Conservation (phyloP, 2,113 vertebrate species). For the Falcunculus frontatus region DNA sequence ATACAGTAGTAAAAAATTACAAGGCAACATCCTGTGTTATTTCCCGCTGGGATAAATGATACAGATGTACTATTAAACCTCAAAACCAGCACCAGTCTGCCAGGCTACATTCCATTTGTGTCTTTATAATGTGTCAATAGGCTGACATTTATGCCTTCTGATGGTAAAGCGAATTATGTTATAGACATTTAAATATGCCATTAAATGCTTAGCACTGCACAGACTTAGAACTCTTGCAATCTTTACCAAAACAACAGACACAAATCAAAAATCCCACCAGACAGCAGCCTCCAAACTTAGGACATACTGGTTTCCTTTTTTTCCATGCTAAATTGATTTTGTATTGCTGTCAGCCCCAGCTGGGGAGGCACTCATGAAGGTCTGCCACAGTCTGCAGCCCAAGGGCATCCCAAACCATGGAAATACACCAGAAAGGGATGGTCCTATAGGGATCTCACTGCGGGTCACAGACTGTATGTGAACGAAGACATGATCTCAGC, state of each 20-base stretch:
- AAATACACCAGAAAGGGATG: not conserved
- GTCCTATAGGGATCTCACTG: not conserved
- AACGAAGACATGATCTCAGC: not conserved
- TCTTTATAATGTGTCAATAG: constrained; percentile 56
- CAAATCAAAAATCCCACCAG: not conserved
- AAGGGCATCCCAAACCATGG: not conserved
- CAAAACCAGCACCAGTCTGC: not conserved
- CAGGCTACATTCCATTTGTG: constrained; percentile 40
- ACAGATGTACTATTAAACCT: constrained; percentile 67
- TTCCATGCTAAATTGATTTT: not conserved
- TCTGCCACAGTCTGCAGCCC: not conserved
- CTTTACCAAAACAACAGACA: not conserved
- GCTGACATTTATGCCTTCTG: constrained; percentile 45
- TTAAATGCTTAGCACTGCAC: not conserved
- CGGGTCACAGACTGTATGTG: not conserved
- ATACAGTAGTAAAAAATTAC: constrained; percentile 71
- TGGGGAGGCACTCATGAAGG: not conserved
- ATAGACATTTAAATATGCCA: constrained; percentile 18
- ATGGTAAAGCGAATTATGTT: constrained; percentile 26
- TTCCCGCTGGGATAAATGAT: constrained; percentile 68
- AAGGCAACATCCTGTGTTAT: constrained; percentile 66
- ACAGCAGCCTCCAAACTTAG: not conserved
- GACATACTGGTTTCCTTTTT: not conserved
- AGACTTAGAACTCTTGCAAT: not conserved
- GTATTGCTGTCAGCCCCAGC: not conserved